These are phyloP conservation scores for Lasioglossum oenotherae DNA, from an alignment of 2,888 invertebrate species.

Conservation along the genomic window DNA sequence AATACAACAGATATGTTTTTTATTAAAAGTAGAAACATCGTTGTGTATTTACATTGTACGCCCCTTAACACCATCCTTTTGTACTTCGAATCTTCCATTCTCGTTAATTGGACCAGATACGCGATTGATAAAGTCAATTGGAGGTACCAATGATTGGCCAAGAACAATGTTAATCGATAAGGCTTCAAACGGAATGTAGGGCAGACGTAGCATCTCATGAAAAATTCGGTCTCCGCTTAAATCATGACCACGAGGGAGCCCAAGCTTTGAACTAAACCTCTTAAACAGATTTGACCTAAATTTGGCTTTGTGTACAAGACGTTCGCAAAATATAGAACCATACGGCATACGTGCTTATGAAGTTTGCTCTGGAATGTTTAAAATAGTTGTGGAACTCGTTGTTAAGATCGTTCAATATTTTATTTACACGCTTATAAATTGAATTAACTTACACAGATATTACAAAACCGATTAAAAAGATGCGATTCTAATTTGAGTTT, in stretches of 20 bases:
- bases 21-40: slow-evolving; percentile 53
- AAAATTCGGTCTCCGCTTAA: not conserved
- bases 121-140: not conserved
- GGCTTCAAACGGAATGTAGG: not conserved
- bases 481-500: slow-evolving; percentile 12
- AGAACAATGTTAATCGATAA: not conserved
- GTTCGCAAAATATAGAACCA: not conserved
- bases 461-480: slow-evolving; percentile 33
- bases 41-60: slow-evolving; percentile 9
- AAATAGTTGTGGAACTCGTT: not conserved
- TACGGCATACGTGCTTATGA: too few species aligned
- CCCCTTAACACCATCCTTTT: not conserved
- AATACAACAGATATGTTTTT: slow-evolving; percentile 71
- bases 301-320: not conserved
- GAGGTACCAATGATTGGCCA: not conserved
- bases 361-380: not conserved
- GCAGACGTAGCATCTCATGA: not conserved
- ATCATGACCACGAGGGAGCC: not conserved
- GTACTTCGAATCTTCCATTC: not conserved
- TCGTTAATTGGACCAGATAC: not conserved
- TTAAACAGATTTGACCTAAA: not conserved
- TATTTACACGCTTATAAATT: slow-evolving; percentile 23
- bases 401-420: not conserved
- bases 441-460: not conserved
- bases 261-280: not conserved